These are phyloP conservation scores for Oryzias javanicus DNA, from an alignment of 2,113 vertebrate species.

Conservation along the genomic window DNA sequence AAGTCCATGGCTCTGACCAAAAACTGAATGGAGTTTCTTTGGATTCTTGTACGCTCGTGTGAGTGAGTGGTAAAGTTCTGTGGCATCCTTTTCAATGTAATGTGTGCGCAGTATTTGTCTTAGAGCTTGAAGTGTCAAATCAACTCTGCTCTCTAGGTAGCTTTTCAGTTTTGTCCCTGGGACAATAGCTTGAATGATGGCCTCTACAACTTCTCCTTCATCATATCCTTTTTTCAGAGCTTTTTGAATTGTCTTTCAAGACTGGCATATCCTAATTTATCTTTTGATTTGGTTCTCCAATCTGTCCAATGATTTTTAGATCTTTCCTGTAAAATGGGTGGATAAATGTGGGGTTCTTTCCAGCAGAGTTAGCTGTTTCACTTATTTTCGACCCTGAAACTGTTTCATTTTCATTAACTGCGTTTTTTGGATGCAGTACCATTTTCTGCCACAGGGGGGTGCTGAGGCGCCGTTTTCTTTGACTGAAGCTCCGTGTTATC, in stretches of 20 bases:
- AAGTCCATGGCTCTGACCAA: slow-evolving; percentile 25
- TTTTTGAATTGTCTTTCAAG: slow-evolving; percentile 1
- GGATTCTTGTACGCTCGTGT: slow-evolving; percentile 14
- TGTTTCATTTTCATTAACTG: not conserved
- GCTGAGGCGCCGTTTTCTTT: not conserved
- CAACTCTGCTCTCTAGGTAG: not conserved
- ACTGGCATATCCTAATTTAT: not conserved
- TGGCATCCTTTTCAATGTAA: slow-evolving; percentile 3
- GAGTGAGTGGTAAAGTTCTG: slow-evolving; percentile 32
- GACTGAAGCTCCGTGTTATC: not conserved
- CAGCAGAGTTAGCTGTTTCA: not conserved
- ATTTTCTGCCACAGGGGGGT: not conserved
- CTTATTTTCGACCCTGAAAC: too few species aligned
- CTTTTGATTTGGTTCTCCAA: not conserved
- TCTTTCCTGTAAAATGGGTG: slow-evolving; percentile 4
- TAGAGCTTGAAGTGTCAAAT: not conserved
- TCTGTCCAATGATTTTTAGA: not conserved
- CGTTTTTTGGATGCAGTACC: not conserved
- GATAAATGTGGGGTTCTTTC: not conserved
- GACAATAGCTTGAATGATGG: not conserved
- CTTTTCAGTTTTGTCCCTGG: not conserved
- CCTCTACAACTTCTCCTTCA: not conserved
- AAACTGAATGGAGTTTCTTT: slow-evolving; percentile 14
- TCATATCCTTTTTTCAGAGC: slow-evolving; percentile 1
- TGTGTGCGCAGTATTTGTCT: not conserved